Evolutionary conservation across 2,797 vertebrate genomes (phyloP).

Genomic region (Crocodylus rhombifer): DNA sequence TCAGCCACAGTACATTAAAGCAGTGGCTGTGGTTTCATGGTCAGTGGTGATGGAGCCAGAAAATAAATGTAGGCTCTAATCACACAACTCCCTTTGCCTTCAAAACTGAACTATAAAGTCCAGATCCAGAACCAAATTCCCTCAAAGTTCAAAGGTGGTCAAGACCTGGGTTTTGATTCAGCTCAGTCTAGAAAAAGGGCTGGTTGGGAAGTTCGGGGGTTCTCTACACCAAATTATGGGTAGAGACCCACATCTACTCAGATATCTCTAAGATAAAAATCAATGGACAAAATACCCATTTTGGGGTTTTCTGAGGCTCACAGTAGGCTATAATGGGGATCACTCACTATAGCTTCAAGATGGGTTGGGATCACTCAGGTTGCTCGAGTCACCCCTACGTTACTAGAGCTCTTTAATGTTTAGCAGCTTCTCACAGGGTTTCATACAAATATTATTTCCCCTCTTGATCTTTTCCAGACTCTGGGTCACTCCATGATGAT

Average conservation of each 20-base stretch:
- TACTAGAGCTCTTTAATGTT: neutral
- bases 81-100: conserved; percentile 8
- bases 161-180: neutral
- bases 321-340: neutral
- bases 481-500: fast-evolving
- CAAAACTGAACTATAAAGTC: neutral
- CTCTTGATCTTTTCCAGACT: neutral
- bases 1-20: conserved; percentile 75
- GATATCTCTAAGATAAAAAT: neutral
- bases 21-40: conserved; percentile 72
- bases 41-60: conserved; percentile 30
- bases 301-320: neutral
- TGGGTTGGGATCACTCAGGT: neutral
- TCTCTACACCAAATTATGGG: neutral
- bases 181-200: fast-evolving
- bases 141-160: neutral
- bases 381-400: neutral
- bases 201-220: neutral
- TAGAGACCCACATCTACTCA: neutral
- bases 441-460: neutral
- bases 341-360: neutral
- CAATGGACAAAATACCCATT: neutral
- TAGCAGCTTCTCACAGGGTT: neutral
- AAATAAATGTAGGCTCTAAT: conserved; percentile 16
- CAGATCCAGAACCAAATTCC: neutral